Base-by-base conservation (phyloP, 2,113 vertebrate genomes). In the Perccottus glenii region DNA sequence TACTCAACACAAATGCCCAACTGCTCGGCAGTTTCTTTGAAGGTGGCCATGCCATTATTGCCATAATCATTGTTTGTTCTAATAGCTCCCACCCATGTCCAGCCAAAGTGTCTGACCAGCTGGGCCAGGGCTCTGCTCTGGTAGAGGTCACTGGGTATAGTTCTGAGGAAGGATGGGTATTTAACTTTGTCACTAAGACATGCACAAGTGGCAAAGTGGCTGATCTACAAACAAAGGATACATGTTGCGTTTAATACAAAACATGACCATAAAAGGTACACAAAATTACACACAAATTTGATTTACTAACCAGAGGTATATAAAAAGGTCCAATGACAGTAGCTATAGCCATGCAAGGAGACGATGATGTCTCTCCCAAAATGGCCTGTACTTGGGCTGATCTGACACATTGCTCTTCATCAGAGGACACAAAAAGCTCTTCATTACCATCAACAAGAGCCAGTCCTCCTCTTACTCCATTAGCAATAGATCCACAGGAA, bases 161-260 rank as follows among this genome's bases (percentile, higher is more conserved):
- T 87, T 49, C 86, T 80, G 33, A 86, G 78, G 56, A 92, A 92
- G 12, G 88, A 90, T 12, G 81, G 87, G 49, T 88, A 91, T 59
- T 83, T 82, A 0, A 60, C 77, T 77, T 89, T 91, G 78, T 90
- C 84, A 74, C 90, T 90, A 14, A 92, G 87, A 63, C 89, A 91
- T 40, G 85, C 85, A 76, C 89, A 91, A 49, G 90, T 91, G 44
- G 90, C 83, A 84, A 83, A 90, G 63, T 92, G 88, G 53, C 90
- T 91, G 65, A 92, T 85, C 90, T 92, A 65, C 3, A 44, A 49
- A 45, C 5, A 27, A 40, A 0, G 10, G n/a, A 16, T 12, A 10
- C 11, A 2, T 2, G 40, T 2, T 40, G 42, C 3, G 10, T 47
- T 4, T 14, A 50, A 50, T 5, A 11, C 15, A 32, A 52, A 2